Evolutionary conservation across 2,797 vertebrate genomes (phyloP).

Genomic region (Rhinichthys osculus): DNA sequence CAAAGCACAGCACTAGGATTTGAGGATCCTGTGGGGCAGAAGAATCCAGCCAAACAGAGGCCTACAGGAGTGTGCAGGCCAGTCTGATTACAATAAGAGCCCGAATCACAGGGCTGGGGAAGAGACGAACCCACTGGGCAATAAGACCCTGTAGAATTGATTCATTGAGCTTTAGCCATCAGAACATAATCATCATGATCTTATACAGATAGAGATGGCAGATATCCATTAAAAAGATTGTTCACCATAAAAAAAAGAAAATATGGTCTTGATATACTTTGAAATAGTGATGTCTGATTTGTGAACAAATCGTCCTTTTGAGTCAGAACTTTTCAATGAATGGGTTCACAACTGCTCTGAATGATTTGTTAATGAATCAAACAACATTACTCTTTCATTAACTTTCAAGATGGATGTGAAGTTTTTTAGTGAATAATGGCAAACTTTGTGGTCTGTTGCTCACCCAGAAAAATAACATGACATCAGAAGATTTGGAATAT

Average conservation of each 20-base stretch:
- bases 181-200: neutral
- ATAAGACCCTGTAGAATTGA: conserved; percentile 78
- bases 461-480: neutral
- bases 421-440: neutral
- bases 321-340: neutral
- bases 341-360: neutral
- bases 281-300: neutral
- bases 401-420: neutral
- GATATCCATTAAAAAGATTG: neutral
- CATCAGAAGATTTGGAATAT: neutral
- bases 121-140: conserved; percentile 83
- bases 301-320: neutral
- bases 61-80: conserved; percentile 76
- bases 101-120: conserved; percentile 84
- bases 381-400: neutral
- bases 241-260: neutral
- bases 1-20: conserved; percentile 69
- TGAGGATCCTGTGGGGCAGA: conserved; percentile 75
- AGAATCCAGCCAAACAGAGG: conserved; percentile 75
- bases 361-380: neutral
- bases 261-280: neutral
- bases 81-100: conserved; percentile 78
- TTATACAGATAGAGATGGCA: neutral
- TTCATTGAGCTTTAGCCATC: neutral
- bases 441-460: neutral